Evolutionary conservation across 2,113 vertebrate species (phyloP), one percentile per base, ranked within the genome.

Genomic region (Smithornis capensis): DNA sequence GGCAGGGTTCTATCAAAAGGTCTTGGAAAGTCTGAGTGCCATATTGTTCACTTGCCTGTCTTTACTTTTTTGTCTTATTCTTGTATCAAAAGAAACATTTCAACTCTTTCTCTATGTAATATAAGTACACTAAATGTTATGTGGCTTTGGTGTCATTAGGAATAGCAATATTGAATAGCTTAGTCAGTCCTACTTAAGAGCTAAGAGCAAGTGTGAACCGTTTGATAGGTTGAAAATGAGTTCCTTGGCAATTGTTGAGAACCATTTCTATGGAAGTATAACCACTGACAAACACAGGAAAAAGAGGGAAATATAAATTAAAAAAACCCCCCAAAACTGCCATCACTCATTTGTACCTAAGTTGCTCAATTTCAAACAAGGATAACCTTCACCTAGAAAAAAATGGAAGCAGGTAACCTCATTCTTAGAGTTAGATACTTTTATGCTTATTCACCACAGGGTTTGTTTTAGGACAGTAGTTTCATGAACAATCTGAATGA

Each of bases 251-350:
- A 14, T 56, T 44, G 55, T 71, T 37, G 75, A 37, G 27, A 94
- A 65, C 7, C 15, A n/a, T 75, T 83, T 53, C 49, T 56, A 22
- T 22, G 14, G 35, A 85, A 79, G 14, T 12, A 33, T 38, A 70
- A 84, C 6, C 23, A 68, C 5, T 47, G 71, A 35, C 7, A 56
- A 21, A 40, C 16, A 35, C 4, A 23, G 42, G 17, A 50, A 71
- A 45, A 60, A 52, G 12, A 13, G 3, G 8, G 4, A 56, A 82
- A 60, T 56, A 70, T 2, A 35, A 40, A 42, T 12, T 13, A 44
- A 37, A n/a, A 44, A 19, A 19, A n/a, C 7, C 6, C n/a, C n/a
- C n/a, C n/a, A n/a, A 28, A 53, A 1, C 1, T 4, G 2, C 2
- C 12, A 2, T 29, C 52, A 49, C 6, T 40, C 2, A 16, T 47